Evolutionary conservation across 2,797 vertebrate genomes (phyloP), one percentile per base, ranked within the genome.

Genomic region (Graptemys geographica): DNA sequence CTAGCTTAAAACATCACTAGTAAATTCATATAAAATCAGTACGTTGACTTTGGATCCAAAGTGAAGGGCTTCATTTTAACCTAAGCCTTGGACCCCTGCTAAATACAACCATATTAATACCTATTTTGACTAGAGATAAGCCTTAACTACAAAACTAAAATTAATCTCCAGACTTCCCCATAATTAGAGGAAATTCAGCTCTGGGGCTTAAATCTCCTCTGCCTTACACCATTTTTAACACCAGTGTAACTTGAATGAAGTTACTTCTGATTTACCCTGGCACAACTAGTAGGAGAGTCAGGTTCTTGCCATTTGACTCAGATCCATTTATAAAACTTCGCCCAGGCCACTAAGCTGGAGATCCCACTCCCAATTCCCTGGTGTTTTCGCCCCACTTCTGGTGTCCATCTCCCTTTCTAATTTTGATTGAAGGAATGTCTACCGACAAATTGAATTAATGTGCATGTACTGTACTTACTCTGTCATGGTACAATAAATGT

Each of bases 1-100:
- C 53, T 82, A 90, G 83, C 57, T 91, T 89, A 59, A 59, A 90
- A 91, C 87, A 52, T 33, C 94, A 94, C 93, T 96, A 94, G 94
- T 96, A 56, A 95, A 91, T 94, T 93, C 44, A 55, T 90, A 94
- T 52, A 94, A 91, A 82, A 92, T 41, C 83, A 93, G 52, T 10
- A 10, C 33, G 90, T 51, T 65, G 28, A 87, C 0, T 1, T 55
- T 5, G 37, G 37, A 72, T 72, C 21, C 18, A 69, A 18, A 37
- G 62, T n/a, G 8, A n/a, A 21, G 18, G 65, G n/a, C 65, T 21
- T 37, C 65, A 69, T 93, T 93, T 95, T 79, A 94, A 88, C 92
- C 52, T 57, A 57, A 53, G 16, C 18, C n/a, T 93, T 90, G 72
- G 72, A 86, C 9, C 92, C 88, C 51, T 86, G 31, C 57, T 89